A percentile compares a stretch with the other conserved stretches of the same genome.
Evolutionary conservation across 2,888 invertebrate species (phyloP).

Genomic region (Hirtodrosophila confusa): DNA sequence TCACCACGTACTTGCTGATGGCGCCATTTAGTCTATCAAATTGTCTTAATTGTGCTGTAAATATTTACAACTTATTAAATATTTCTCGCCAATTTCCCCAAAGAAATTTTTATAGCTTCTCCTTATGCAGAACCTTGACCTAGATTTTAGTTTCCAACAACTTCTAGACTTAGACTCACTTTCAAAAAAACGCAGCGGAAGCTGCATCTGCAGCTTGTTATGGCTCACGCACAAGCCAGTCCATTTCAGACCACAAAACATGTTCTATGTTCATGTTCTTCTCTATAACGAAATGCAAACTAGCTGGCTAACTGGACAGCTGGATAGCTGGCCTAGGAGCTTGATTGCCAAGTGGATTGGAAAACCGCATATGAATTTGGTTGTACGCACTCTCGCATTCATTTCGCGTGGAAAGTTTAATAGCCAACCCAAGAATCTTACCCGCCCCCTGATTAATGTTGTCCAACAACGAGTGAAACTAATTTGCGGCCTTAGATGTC

Average conservation of each 20-base stretch:
- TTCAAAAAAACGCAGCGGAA: slow-evolving; percentile 43
- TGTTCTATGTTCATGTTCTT: slow-evolving; percentile 55
- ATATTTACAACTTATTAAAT: slow-evolving; percentile 31
- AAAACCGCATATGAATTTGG: slow-evolving; percentile 58
- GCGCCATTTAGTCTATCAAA: slow-evolving; percentile 59
- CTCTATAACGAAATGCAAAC: slow-evolving; percentile 28
- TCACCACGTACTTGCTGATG: slow-evolving; percentile 70
- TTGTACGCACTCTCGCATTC: slow-evolving; percentile 57
- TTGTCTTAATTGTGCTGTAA: slow-evolving; percentile 44
- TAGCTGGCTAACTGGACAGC: not conserved
- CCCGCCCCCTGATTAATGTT: slow-evolving; percentile 8
- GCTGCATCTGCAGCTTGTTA: slow-evolving; percentile 28
- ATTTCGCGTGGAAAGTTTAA: slow-evolving; percentile 65
- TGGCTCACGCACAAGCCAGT: slow-evolving; percentile 40
- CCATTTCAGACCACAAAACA: slow-evolving; percentile 41
- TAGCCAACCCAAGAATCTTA: slow-evolving; percentile 17
- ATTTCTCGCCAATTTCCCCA: slow-evolving; percentile 47
- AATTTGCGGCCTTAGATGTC: slow-evolving; percentile 31
- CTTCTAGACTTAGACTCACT: slow-evolving; percentile 64
- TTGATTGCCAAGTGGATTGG: slow-evolving; percentile 67
- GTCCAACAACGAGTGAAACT: slow-evolving; percentile 28
- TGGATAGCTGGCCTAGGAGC: slow-evolving; percentile 25
- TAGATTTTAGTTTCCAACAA: slow-evolving; percentile 12
- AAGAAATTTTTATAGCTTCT: slow-evolving; percentile 37
- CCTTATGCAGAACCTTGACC: slow-evolving; percentile 66